Evolutionary conservation across 2,888 invertebrate genomes (phyloP), one percentile per base, ranked within the genome.

Genomic region (Drosophila nigricruria): DNA sequence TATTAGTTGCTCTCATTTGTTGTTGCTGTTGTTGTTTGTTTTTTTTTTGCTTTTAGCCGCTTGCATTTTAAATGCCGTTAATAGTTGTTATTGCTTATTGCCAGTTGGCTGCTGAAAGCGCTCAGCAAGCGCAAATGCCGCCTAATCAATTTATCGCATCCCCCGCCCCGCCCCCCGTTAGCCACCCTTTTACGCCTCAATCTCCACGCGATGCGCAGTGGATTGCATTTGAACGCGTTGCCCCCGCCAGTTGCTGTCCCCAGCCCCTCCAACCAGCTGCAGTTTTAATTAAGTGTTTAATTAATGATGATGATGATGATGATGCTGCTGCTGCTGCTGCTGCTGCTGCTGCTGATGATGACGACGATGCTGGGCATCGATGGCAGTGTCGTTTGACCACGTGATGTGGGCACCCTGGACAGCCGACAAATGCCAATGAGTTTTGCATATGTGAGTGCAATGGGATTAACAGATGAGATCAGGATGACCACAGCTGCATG

Each of bases 261-360:
- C 43, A 5, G 10, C 43, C n/a, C n/a, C n/a, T n/a, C n/a, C 47
- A 27, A 27, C 12, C 43, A 80, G 61, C 69, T 83, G 89, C 87
- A 83, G 81, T 88, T 82, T 89, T 83, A 82, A 89, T 82, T 83
- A 89, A 88, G 82, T 82, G 89, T 77, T 89, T 86, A 89, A 82
- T 82, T 82, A 89, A 86, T 89, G 77, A 86, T 82, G 87, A 83
- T 72, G 66, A 34, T 62, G 57, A 50, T 67, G 71, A 58, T 42
- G 30, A 23, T 23, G 53, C 0, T 20, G 58, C 9, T 36, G 52
- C 30, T 71, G 70, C 16, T 52, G 27, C 30, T 30, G 30, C 30
- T 30, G 20, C 16, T 52, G 38, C 0, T 36, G 47, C 1, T 18
- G 25, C 6, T 14, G 56, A 14, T 25, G 32, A n/a, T n/a, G 38